These are phyloP conservation scores for Pachydiplax longipennis DNA, from an alignment of 2,888 invertebrate genomes.

Conservation along the genomic window DNA sequence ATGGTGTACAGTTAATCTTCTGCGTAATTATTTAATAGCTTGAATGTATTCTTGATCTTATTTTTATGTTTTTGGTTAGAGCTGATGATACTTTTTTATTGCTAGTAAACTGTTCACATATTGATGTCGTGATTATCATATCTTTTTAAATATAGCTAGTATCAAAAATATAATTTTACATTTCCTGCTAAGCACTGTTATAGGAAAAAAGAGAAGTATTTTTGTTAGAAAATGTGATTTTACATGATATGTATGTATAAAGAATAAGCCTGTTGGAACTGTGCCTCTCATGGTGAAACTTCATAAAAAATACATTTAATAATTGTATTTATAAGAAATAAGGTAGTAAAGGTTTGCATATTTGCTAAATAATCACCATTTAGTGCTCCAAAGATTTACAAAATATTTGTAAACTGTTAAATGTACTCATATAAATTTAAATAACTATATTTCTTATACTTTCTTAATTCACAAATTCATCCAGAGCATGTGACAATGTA, in stretches of 20 bases:
- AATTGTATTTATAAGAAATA: slow-evolving; percentile 25
- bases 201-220: slow-evolving; percentile 20
- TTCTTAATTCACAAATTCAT: slow-evolving; percentile 19
- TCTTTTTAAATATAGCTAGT: neutral
- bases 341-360: slow-evolving; percentile 35
- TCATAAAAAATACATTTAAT: slow-evolving; percentile 27
- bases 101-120: neutral
- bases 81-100: neutral
- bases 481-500: slow-evolving; percentile 8
- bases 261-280: slow-evolving; percentile 26
- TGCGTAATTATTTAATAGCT: neutral
- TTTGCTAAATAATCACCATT: slow-evolving; percentile 28
- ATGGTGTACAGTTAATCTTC: neutral
- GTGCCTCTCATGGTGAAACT: slow-evolving; percentile 39
- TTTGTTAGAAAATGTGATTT: slow-evolving; percentile 35
- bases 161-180: neutral
- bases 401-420: slow-evolving; percentile 1
- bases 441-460: slow-evolving; percentile 40
- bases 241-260: slow-evolving; percentile 10
- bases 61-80: neutral
- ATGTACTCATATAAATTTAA: slow-evolving; percentile 21
- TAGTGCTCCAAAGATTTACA: slow-evolving; percentile 28
- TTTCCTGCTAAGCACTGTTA: slow-evolving; percentile 31
- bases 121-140: neutral
- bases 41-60: neutral